A percentile compares a stretch with the other conserved stretches of the same genome.
Conservation (phyloP, 2,113 vertebrate species). For the Sisor rabdophorus region DNA sequence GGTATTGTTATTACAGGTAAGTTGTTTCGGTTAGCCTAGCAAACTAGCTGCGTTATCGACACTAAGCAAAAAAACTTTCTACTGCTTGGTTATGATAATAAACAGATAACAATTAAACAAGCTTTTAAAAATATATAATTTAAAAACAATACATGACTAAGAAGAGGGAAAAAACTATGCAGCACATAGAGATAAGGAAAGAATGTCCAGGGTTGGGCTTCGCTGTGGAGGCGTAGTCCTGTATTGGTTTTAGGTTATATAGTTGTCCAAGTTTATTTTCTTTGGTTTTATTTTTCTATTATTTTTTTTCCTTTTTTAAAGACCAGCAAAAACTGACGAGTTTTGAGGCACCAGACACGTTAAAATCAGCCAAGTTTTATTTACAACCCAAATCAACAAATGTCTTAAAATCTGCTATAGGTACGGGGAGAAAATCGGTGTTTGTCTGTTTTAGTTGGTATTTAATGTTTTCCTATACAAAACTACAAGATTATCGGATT, state of each 20-base stretch:
- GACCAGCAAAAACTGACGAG: neutral
- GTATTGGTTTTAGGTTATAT: neutral
- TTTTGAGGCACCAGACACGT: constrained; percentile 25
- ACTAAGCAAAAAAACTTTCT: neutral
- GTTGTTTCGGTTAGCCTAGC: constrained; percentile 9
- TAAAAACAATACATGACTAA: no score
- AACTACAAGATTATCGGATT: no score
- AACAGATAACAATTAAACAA: no score
- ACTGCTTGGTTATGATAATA: neutral
- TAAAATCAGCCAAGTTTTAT: constrained; percentile 17
- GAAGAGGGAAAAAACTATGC: neutral
- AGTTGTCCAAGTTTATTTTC: neutral
- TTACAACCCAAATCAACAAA: no score
- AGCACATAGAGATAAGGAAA: neutral
- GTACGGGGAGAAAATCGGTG: neutral
- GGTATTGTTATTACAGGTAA: neutral
- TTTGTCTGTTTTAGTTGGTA: neutral
- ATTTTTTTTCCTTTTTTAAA: neutral
- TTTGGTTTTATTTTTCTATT: neutral
- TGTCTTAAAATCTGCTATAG: no score
- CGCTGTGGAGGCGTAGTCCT: constrained; percentile 8
- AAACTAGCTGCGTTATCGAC: neutral
- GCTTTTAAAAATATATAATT: no score
- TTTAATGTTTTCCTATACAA: no score
- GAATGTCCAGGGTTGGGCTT: constrained; percentile 9